Conservation (phyloP, 64 coral and sea anemone species). For the Porites lutea region DNA sequence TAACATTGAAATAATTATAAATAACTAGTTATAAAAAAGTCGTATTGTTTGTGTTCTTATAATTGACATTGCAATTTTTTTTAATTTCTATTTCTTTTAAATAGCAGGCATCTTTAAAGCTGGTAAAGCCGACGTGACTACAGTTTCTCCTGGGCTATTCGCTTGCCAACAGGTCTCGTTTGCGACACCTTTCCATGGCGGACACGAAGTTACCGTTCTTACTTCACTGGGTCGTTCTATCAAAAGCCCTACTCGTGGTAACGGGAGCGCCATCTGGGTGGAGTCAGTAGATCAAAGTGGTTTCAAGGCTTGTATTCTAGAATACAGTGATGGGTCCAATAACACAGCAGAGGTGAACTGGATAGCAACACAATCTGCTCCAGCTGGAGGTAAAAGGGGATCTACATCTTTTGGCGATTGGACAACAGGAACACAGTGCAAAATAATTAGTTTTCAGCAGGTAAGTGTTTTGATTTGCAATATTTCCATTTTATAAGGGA, state of each 20-base stretch:
- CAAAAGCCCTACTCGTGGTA: not conserved
- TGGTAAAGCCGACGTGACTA: conserved; percentile 39
- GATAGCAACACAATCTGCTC: conserved; percentile 43
- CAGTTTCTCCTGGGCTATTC: conserved; percentile 13
- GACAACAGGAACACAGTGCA: conserved; percentile 56
- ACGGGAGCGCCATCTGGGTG: conserved; percentile 52
- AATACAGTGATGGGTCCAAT: conserved; percentile 25
- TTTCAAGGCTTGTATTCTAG: conserved; percentile 43
- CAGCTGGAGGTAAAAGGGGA: not conserved
- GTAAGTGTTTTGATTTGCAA: not conserved
- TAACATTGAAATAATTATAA: no score
- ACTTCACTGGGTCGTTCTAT: conserved; percentile 12
- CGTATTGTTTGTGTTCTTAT: no score
- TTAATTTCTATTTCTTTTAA: not conserved
- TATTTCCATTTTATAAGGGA: no score
- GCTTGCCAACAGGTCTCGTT: conserved; percentile 53
- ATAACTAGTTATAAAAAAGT: no score
- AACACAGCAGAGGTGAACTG: conserved; percentile 42
- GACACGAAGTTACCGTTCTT: conserved; percentile 26
- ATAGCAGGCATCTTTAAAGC: conserved; percentile 29
- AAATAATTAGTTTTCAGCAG: conserved; percentile 18
- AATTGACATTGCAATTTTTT: no score
- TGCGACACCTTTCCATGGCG: conserved; percentile 23
- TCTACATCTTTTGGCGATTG: conserved; percentile 5
- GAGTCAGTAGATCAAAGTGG: conserved; percentile 33